Evolutionary conservation across 2,797 vertebrate genomes (phyloP).

Genomic region (Sebastes taczanowskii): DNA sequence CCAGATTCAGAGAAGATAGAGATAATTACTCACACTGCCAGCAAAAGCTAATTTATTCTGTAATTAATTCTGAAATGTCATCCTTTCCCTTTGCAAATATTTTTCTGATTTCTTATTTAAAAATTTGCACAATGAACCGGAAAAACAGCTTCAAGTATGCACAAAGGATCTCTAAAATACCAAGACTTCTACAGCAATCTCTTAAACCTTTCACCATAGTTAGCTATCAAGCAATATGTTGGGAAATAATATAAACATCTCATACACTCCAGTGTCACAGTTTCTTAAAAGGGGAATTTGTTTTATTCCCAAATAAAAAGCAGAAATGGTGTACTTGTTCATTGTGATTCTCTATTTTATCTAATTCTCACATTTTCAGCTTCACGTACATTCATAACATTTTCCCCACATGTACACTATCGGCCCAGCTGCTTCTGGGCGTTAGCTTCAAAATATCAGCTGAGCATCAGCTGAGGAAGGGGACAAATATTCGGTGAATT

Average conservation of each 20-base stretch:
- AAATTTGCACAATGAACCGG: slow-evolving; percentile 39
- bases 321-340: background rate
- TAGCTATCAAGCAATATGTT: background rate
- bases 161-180: slow-evolving; percentile 6
- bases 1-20: slow-evolving; percentile 61
- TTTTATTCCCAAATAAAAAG: background rate
- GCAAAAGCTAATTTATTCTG: slow-evolving; percentile 72
- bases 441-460: slow-evolving; percentile 23
- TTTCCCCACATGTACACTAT: slow-evolving; percentile 2
- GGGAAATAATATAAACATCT: background rate
- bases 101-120: slow-evolving; percentile 52
- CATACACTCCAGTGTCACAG: background rate
- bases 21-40: slow-evolving; percentile 48
- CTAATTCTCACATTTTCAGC: background rate
- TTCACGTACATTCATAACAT: background rate
- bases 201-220: slow-evolving; percentile 8
- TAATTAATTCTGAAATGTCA: slow-evolving; percentile 78
- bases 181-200: background rate
- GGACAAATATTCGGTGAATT: slow-evolving; percentile 30
- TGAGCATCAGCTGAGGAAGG: slow-evolving; percentile 14
- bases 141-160: slow-evolving; percentile 7
- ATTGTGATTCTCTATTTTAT: background rate
- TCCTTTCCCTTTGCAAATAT: slow-evolving; percentile 54
- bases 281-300: background rate
- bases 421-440: slow-evolving; percentile 14